These are phyloP conservation scores for Tholera decimalis DNA, from an alignment of 2,888 invertebrate genomes.

Conservation along the genomic window DNA sequence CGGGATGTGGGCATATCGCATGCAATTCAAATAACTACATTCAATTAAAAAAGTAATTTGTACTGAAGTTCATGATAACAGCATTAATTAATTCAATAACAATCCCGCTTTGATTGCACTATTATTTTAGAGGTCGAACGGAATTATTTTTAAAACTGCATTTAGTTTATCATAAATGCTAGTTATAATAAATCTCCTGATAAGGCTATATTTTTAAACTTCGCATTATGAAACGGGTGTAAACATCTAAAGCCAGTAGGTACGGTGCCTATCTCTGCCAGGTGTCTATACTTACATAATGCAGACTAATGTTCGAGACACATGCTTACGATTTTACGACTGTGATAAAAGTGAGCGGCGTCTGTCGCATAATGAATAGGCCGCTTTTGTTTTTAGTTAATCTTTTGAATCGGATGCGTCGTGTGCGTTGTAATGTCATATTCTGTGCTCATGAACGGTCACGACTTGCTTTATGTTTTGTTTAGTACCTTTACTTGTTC, in stretches of 20 bases:
- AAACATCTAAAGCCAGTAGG: neutral
- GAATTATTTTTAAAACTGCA: constrained; percentile 17
- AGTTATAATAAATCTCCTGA: constrained; percentile 1
- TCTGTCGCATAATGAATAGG: constrained; percentile 62
- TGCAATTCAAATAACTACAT: constrained; percentile 38
- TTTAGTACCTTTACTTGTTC: constrained; percentile 12
- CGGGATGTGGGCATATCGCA: constrained; percentile 23
- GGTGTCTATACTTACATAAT: constrained; percentile 44
- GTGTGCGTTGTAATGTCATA: constrained; percentile 55
- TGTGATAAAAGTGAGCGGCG: constrained; percentile 58
- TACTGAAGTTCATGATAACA: constrained; percentile 27
- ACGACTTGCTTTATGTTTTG: constrained; percentile 45
- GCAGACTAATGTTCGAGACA: constrained; percentile 43
- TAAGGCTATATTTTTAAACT: constrained; percentile 4
- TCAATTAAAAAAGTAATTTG: constrained; percentile 24
- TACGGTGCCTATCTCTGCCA: constrained; percentile 26
- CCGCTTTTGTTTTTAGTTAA: constrained; percentile 58
- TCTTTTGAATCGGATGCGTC: constrained; percentile 58
- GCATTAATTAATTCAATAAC: constrained; percentile 19
- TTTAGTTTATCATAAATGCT: constrained; percentile 1
- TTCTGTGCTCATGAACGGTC: constrained; percentile 45
- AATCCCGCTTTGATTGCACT: constrained; percentile 24
- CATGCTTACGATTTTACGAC: constrained; percentile 60
- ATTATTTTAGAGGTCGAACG: constrained; percentile 10
- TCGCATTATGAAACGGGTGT: constrained; percentile 6